Conservation (phyloP, 2,113 vertebrate genomes). For the Notarius lentiginosus region DNA sequence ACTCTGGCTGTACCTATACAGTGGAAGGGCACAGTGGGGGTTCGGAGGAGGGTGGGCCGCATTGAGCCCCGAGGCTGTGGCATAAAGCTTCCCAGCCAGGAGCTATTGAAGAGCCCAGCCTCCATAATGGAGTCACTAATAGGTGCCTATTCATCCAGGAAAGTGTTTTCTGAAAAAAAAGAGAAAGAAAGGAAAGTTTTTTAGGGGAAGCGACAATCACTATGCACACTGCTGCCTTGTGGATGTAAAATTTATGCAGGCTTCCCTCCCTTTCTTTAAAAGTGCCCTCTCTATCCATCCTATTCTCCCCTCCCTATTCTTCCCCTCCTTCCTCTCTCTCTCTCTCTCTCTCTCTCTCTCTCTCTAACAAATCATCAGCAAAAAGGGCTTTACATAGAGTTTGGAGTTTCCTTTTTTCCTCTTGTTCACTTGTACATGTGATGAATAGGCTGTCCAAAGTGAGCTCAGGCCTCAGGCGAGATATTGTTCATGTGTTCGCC, state of each 20-base stretch:
- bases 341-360: conserved; percentile 50
- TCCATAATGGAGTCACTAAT: conserved; percentile 82
- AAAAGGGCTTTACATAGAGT: conserved; percentile 70
- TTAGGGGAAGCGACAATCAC: conserved; percentile 72
- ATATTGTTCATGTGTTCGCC: conserved; percentile 41
- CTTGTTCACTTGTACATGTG: conserved; percentile 67
- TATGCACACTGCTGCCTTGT: conserved; percentile 71
- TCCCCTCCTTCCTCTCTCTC: conserved; percentile 44
- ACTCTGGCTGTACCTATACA: conserved; percentile 63
- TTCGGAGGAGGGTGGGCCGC: conserved; percentile 45
- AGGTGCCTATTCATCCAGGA: conserved; percentile 77
- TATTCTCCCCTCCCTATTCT: conserved; percentile 44
- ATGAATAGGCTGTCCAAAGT: conserved; percentile 69
- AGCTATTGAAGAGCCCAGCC: conserved; percentile 74
- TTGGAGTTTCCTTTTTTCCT: conserved; percentile 68
- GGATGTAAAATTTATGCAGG: conserved; percentile 76
- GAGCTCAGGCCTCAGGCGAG: conserved; percentile 56
- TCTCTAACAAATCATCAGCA: conserved; percentile 65
- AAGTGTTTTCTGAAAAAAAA: conserved; percentile 77
- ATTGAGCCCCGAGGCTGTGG: conserved; percentile 68
- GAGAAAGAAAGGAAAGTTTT: conserved; percentile 66
- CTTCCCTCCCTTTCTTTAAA: conserved; percentile 55
- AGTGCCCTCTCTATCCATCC: conserved; percentile 33
- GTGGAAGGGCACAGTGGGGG: conserved; percentile 53
- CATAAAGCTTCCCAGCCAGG: conserved; percentile 78